phyloP scores from a whole-genome alignment of 2,888 invertebrate genomes.

The Drosophila pseudotalamancana region DNA sequence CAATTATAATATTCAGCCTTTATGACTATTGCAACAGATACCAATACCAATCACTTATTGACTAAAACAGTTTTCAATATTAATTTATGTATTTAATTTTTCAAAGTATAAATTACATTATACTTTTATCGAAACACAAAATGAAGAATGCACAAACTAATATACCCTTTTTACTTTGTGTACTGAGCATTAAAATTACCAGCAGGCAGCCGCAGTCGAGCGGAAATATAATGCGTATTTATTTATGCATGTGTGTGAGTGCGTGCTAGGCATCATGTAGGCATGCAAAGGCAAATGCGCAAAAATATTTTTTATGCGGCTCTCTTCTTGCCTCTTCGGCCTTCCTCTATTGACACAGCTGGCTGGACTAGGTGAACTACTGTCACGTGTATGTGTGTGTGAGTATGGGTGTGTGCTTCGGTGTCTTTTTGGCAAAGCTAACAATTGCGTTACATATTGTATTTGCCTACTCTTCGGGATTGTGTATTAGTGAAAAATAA shows the following conservation, averaged over 20 bases:
- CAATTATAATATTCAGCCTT: neutral
- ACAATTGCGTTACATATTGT: constrained; percentile 58
- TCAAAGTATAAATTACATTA: too few species aligned
- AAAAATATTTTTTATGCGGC: constrained; percentile 40
- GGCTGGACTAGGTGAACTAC: constrained; percentile 35
- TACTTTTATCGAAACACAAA: neutral
- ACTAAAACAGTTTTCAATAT: too few species aligned
- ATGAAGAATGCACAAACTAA: neutral
- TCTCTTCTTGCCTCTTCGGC: constrained; percentile 11
- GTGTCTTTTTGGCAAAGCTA: constrained; percentile 30
- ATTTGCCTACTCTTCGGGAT: constrained; percentile 29
- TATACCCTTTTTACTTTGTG: neutral
- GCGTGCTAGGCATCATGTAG: constrained; percentile 46
- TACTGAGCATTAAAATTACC: constrained; percentile 51
- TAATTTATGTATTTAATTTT: too few species aligned
- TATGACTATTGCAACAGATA: neutral
- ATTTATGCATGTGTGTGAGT: constrained; percentile 13
- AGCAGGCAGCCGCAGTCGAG: constrained; percentile 55
- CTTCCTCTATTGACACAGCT: constrained; percentile 70
- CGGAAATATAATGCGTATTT: constrained; percentile 78
- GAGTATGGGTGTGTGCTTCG: constrained; percentile 6
- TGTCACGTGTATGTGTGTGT: neutral
- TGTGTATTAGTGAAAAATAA: constrained; percentile 53
- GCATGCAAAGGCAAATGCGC: constrained; percentile 58
- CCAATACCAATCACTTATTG: too few species aligned